Evolutionary conservation across 2,113 vertebrate species (phyloP), one percentile per base, ranked within the genome.

Genomic region (Paralichthys olivaceus): DNA sequence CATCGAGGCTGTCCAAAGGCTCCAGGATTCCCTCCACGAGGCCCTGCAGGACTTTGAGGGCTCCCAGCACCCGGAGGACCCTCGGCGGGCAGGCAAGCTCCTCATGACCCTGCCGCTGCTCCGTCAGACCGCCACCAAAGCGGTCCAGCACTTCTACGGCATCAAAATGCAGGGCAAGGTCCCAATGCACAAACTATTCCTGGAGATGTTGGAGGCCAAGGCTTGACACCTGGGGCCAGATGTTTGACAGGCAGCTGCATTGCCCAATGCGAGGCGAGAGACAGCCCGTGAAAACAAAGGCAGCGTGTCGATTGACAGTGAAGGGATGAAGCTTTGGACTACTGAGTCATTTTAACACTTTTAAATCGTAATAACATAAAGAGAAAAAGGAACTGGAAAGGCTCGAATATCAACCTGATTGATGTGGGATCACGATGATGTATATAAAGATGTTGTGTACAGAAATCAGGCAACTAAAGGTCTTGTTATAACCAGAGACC

Each of bases 171-270:
- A 98, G 93, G 97, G 96, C 90, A 97, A 96, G 87, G 96, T 98
- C 81, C 96, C 96, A 92, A 98, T 98, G 96, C 96, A 97, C 95
- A 98, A 97, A 97, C 97, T 98, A 88, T 97, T 98, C 94, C 94
- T 97, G 73, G 97, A 98, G 95, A 98, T 98, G 97, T 86, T 98
- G 83, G 97, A 98, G 89, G 97, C 97, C 92, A 98, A 98, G 92
- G 95, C 96, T 93, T 97, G 96, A 98, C 88, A 60, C 57, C 23
- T 0, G 64, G 73, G 45, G 63, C 55, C 32, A 19, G 84, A 60
- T n/a, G 65, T 70, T 78, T 80, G 87, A 90, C 78, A 51, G 75
- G 84, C 89, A 84, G 76, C 87, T 78, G 87, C 85, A 66, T 80
- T 81, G 54, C 75, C 84, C 82, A 67, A 68, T 72, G 77, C 55